Evolutionary conservation across 2,888 invertebrate species (phyloP), one percentile per base, ranked within the genome.

Genomic region (Ctena decussata): DNA sequence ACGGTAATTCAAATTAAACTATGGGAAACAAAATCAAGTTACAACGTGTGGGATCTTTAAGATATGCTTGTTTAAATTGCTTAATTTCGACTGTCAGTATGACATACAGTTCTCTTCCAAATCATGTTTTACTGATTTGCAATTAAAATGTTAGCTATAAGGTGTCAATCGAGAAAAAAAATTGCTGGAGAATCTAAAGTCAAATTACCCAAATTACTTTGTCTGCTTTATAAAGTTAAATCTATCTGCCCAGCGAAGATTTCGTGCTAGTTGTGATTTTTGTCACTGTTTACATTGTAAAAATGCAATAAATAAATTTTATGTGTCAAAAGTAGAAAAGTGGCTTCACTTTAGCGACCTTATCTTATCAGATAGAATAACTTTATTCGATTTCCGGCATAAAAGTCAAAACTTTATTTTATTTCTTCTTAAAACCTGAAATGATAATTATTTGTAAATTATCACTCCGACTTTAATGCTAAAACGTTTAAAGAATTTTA

Each of bases 371-470:
- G 35, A 41, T 65, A 85, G 79, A 79, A 72, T 76, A 69, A 37
- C 74, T 82, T 83, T 81, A 75, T 78, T 71, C 46, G 75, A 71
- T 85, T 60, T 75, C 80, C 77, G 60, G 72, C 74, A 32, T 75
- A 80, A 87, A 87, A 84, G 86, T 79, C 79, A 79, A 73, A 69
- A 57, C n/a, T 83, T 87, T 82, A 84, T 79, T 65, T 53, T 81
- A 30, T 24, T 78, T 78, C 76, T 69, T 57, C 76, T 72, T 75
- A 44, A 53, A 79, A 44, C 32, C 78, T 76, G 77, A 84, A 80
- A 77, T 60, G 75, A 84, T 84, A 77, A 87, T 87, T 77, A 82
- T 80, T 75, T 53, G 74, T 77, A 87, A 87, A 82, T 87, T 82
- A 82, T 71, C 71, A 69, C 65, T 5, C 35, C 1, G 65, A 24